Conservation (phyloP, 92 coral and sea anemone genomes). For the Palythoa heliodiscus region DNA sequence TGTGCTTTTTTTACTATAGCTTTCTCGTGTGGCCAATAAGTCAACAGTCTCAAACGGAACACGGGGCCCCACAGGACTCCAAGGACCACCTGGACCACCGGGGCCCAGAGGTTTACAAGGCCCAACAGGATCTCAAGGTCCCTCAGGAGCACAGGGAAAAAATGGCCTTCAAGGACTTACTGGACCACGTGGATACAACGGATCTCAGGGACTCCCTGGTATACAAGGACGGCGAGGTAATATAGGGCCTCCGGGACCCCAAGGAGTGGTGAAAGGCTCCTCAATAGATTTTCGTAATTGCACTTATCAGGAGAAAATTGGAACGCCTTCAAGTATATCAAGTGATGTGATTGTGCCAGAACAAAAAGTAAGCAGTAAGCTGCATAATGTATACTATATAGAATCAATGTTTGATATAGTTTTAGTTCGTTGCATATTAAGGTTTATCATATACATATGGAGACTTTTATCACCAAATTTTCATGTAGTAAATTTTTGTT, state of each 20-base stretch:
- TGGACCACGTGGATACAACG: constrained; percentile 47
- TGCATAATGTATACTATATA: too few species aligned
- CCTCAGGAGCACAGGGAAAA: constrained; percentile 30
- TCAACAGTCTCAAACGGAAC: constrained; percentile 29
- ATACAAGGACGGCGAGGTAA: constrained; percentile 25
- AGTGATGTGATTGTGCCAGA: constrained; percentile 21
- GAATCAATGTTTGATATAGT: too few species aligned
- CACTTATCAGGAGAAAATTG: background rate
- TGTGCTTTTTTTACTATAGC: background rate
- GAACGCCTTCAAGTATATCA: constrained; percentile 4
- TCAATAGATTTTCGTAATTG: constrained; percentile 19
- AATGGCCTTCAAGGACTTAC: constrained; percentile 34
- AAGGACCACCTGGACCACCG: constrained; percentile 33
- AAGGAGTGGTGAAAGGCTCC: background rate
- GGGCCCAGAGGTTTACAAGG: constrained; percentile 43
- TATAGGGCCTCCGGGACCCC: constrained; percentile 30
- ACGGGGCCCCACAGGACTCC: constrained; percentile 20
- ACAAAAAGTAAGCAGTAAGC: constrained; percentile 2
- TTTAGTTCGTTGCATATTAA: too few species aligned
- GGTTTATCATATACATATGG: too few species aligned
- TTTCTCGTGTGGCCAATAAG: background rate
- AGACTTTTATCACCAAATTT: too few species aligned
- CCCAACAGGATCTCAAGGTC: constrained; percentile 23
- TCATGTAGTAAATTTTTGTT: too few species aligned
- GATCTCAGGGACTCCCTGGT: constrained; percentile 36